Base-by-base conservation (phyloP, 2,797 vertebrate genomes). In the Luscinia luscinia region DNA sequence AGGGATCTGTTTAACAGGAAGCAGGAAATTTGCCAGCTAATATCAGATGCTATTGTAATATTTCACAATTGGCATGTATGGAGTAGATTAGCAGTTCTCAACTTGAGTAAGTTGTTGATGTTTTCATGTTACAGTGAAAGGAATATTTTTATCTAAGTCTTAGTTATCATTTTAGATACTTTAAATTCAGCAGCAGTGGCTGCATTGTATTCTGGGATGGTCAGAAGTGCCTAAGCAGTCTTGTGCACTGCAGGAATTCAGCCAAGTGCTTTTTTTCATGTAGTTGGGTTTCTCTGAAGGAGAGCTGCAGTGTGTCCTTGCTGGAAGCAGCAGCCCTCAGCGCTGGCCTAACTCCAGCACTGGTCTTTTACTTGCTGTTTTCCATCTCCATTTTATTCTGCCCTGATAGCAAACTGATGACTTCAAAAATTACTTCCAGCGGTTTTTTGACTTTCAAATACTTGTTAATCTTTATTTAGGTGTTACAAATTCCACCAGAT, bases 111-210 rank as follows among this genome's bases (percentile, higher is more conserved):
- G 58, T 45, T 88, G 28, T 89, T 92, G 69, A 63, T 89, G 12
- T 93, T 94, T 96, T 93, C 36, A 36, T 81, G 58, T 87, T 90
- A 79, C 69, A 83, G 59, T 70, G 43, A 93, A 70, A 94, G 15
- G 48, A 94, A 69, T 66, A 86, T 22, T 93, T 87, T 49, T 70
- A 57, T 77, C 23, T 67, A 64, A 57, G 23, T 90, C 77, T 94
- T 91, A 30, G 30, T 63, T 82, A 89, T 89, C 13, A 13, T 87
- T 91, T 84, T 85, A 80, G 36, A 46, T 79, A 54, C 27, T 89
- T 84, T 32, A 69, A 74, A 68, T 87, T 82, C 74, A 67, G 36
- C 26, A 84, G n/a, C 40, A 45, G 6, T 58, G 38, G 6, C 34
- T 76, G 12, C n/a, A 26, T 54, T 72, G 24, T 79, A 48, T 55